Conservation (phyloP, 2,888 invertebrate species). For the Diaperis boleti region DNA sequence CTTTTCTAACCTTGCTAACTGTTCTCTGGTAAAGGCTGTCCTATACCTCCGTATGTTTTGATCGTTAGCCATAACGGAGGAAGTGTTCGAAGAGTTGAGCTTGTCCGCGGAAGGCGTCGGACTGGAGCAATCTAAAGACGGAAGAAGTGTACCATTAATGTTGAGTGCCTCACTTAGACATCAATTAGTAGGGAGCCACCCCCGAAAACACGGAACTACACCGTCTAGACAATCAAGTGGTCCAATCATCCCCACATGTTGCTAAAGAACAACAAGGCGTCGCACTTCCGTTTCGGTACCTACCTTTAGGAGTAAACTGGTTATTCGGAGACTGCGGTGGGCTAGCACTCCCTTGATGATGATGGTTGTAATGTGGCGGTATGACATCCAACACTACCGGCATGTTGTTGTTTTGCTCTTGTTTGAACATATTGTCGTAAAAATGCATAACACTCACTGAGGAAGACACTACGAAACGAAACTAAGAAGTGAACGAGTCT, state of each 20-base stretch:
- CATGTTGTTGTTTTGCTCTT: slow-evolving; percentile 39
- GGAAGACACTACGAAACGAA: slow-evolving; percentile 16
- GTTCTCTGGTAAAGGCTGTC: slow-evolving; percentile 97
- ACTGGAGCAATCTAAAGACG: slow-evolving; percentile 66
- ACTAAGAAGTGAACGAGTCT: not conserved
- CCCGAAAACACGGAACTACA: slow-evolving; percentile 39
- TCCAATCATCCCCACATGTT: slow-evolving; percentile 2
- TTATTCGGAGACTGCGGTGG: slow-evolving; percentile 69
- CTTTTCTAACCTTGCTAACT: slow-evolving; percentile 90
- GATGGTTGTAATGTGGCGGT: slow-evolving; percentile 69
- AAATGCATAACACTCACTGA: slow-evolving; percentile 45
- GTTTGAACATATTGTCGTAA: slow-evolving; percentile 51
- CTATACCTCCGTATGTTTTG: slow-evolving; percentile 89
- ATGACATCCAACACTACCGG: slow-evolving; percentile 73
- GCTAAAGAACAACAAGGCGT: slow-evolving; percentile 46
- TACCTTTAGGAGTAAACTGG: slow-evolving; percentile 58
- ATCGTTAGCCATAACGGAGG: slow-evolving; percentile 61
- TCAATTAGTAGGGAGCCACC: slow-evolving; percentile 28
- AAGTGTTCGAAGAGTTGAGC: slow-evolving; percentile 48
- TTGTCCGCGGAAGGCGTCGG: slow-evolving; percentile 60
- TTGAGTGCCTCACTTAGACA: slow-evolving; percentile 30
- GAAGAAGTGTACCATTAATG: slow-evolving; percentile 22
- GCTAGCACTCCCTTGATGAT: slow-evolving; percentile 62
- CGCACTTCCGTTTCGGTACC: slow-evolving; percentile 48
- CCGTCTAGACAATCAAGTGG: slow-evolving; percentile 51